A percentile compares a stretch with the other conserved stretches of the same genome.
Evolutionary conservation across 2,113 vertebrate genomes (phyloP).

Genomic region (Platichthys stellatus): DNA sequence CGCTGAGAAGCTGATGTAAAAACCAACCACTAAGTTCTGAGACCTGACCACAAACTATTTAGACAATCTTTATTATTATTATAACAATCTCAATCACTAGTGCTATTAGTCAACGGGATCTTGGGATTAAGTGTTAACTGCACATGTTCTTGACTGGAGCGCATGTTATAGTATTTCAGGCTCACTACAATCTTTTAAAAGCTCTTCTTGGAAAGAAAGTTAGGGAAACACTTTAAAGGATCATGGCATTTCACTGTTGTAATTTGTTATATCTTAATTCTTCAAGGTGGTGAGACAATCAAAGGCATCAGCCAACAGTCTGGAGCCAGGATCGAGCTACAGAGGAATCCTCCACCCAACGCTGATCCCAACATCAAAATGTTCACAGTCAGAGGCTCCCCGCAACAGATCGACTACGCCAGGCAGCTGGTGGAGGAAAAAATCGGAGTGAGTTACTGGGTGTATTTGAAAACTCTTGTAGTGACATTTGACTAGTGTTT

Average conservation of each 20-base stretch:
- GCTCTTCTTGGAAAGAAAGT: no score
- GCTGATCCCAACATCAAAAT: constrained; percentile 97
- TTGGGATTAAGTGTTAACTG: no score
- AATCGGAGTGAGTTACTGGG: constrained; percentile 88
- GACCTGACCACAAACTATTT: neutral
- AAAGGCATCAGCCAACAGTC: constrained; percentile 99
- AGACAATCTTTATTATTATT: no score
- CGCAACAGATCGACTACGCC: constrained; percentile 97
- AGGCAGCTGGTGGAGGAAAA: constrained; percentile 98
- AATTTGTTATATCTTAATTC: no score
- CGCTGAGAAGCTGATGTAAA: neutral
- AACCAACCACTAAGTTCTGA: neutral
- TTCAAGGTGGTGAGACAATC: constrained; percentile 95
- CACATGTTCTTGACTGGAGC: no score
- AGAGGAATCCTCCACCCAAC: constrained; percentile 96
- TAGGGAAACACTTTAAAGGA: neutral
- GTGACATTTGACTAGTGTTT: fast-evolving
- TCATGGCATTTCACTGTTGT: neutral
- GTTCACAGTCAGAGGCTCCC: constrained; percentile 95
- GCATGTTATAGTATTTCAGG: no score
- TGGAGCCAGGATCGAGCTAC: constrained; percentile 95
- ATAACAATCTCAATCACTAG: no score
- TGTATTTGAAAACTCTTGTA: fast-evolving
- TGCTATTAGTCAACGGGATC: no score
- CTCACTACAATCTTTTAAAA: no score